Evolutionary conservation across 2,888 invertebrate genomes (phyloP).

Genomic region (Hydraecia micacea): DNA sequence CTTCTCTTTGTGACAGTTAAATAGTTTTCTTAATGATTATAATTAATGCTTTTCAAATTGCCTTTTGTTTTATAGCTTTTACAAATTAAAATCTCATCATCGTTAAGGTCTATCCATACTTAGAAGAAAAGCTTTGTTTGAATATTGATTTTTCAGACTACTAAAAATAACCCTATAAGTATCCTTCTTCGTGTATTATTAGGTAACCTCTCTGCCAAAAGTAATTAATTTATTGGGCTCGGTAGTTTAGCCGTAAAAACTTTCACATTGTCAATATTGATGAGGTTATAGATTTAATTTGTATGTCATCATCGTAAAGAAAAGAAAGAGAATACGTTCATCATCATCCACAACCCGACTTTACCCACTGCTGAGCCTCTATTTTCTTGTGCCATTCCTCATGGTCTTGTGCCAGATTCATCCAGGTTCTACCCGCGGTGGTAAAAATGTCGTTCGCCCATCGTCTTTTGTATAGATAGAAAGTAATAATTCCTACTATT

Average conservation of each 20-base stretch:
- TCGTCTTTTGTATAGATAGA: background rate
- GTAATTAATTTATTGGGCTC: background rate
- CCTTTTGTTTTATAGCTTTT: background rate
- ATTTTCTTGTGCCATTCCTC: no score
- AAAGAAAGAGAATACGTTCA: no score
- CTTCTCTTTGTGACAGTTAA: background rate
- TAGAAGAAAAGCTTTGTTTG: background rate
- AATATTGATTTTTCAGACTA: constrained; percentile 4
- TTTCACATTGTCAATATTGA: background rate
- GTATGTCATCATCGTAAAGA: no score
- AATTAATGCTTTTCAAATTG: background rate
- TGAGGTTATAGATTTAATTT: background rate
- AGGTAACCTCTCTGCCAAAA: background rate
- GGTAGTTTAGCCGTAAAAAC: no score
- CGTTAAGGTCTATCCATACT: background rate
- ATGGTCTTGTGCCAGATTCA: background rate
- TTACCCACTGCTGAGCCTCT: background rate
- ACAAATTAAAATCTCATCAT: background rate
- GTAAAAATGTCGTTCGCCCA: background rate
- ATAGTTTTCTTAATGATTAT: constrained; percentile 5
- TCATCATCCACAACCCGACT: no score
- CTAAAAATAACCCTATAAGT: background rate
- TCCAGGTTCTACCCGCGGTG: background rate
- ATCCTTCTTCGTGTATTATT: background rate
- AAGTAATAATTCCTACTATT: background rate